These are phyloP conservation scores for Paelopatides confundens DNA, from an alignment of 53 echinoderm and acorn worm species.

Conservation along the genomic window DNA sequence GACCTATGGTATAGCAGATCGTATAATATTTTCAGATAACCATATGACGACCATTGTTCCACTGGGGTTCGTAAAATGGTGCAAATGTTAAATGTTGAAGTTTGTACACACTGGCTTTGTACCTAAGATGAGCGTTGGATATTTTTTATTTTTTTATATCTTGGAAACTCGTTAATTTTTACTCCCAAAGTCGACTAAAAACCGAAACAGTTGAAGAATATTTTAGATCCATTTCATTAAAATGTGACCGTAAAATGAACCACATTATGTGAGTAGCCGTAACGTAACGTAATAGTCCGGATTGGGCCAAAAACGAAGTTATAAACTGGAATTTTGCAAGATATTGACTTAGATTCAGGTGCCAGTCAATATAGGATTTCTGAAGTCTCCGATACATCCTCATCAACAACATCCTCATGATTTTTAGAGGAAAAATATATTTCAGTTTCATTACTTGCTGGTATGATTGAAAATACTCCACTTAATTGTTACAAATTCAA, in stretches of 20 bases:
- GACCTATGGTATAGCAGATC: slow-evolving; percentile 25
- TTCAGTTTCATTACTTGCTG: no score
- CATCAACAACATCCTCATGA: no score
- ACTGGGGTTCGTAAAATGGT: slow-evolving; percentile 9
- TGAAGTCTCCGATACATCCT: no score
- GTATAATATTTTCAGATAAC: not conserved
- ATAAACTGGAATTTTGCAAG: no score
- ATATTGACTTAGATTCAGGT: no score
- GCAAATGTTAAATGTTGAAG: not conserved
- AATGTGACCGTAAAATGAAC: no score
- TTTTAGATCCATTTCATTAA: not conserved
- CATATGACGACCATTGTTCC: slow-evolving; percentile 29
- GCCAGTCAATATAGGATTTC: no score
- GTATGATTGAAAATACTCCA: no score
- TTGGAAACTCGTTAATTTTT: not conserved
- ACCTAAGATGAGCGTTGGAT: slow-evolving; percentile 18
- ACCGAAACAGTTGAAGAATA: not conserved
- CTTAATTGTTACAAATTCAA: no score
- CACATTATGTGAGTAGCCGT: slow-evolving; percentile 17
- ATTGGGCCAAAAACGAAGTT: no score
- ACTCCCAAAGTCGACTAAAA: slow-evolving; percentile 19
- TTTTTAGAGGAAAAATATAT: no score
- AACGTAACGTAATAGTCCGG: slow-evolving; percentile 30
- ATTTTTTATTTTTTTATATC: slow-evolving; percentile 22
- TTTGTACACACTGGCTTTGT: slow-evolving; percentile 7